phyloP scores from a whole-genome alignment of 1,140 invertebrate species.

The Bombus impatiens region DNA sequence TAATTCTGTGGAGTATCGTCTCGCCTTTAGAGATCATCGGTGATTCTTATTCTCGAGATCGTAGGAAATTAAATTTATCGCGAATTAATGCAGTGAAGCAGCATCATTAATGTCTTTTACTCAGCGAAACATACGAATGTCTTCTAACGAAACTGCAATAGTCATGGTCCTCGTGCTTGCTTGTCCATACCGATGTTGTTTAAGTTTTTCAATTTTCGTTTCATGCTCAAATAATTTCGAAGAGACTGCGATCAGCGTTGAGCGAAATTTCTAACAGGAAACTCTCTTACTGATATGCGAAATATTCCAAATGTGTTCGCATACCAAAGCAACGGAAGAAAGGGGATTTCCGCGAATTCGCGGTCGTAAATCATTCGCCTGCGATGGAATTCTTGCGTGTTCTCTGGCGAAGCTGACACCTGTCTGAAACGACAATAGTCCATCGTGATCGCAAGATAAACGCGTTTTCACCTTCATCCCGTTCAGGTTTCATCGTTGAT shows the following conservation, averaged over 20 bases:
- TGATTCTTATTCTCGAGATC: neutral
- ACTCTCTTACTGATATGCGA: neutral
- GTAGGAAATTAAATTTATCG: neutral
- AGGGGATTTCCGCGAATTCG: neutral
- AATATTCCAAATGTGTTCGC: slow-evolving; percentile 28
- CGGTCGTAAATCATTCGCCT: neutral
- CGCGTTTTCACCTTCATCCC: neutral
- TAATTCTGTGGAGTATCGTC: too few species aligned
- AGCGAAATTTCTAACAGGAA: too few species aligned
- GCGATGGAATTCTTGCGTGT: slow-evolving; percentile 26
- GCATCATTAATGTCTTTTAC: neutral
- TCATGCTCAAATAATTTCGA: neutral
- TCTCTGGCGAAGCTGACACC: neutral
- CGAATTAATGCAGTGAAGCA: too few species aligned
- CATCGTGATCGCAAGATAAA: neutral
- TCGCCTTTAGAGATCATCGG: neutral
- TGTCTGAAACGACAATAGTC: neutral
- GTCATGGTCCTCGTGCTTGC: neutral
- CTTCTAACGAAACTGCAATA: neutral
- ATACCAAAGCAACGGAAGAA: too few species aligned
- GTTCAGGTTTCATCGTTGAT: neutral
- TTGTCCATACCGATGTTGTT: too few species aligned
- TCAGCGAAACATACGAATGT: neutral
- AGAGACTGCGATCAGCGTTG: neutral
- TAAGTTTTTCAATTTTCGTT: neutral